Conservation (phyloP, 2,797 vertebrate genomes). For the Silurus aristotelis region DNA sequence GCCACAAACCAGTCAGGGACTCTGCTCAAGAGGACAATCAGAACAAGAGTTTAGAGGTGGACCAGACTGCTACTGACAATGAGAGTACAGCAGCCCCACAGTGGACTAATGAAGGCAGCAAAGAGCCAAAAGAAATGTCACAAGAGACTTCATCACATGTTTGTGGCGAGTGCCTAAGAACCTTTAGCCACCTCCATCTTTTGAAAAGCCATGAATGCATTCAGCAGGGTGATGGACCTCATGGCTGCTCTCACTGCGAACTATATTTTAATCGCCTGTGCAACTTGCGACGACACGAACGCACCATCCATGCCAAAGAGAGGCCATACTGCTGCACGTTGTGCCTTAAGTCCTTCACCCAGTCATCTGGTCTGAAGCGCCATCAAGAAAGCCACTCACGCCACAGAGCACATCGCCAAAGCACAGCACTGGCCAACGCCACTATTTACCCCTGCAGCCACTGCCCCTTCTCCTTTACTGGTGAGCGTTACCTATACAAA, state of each 20-base stretch:
- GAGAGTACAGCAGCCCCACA: slow-evolving; percentile 20
- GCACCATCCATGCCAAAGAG: slow-evolving; percentile 59
- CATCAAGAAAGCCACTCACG: slow-evolving; percentile 72
- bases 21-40: slow-evolving; percentile 20
- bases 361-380: slow-evolving; percentile 69
- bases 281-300: slow-evolving; percentile 72
- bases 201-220: slow-evolving; percentile 70
- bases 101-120: slow-evolving; percentile 8
- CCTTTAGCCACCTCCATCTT: slow-evolving; percentile 61
- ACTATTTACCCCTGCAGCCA: slow-evolving; percentile 68
- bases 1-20: slow-evolving; percentile 14
- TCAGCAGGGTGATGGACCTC: slow-evolving; percentile 49
- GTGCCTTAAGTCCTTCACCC: slow-evolving; percentile 71
- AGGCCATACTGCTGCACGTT: slow-evolving; percentile 66
- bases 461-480: slow-evolving; percentile 79
- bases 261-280: slow-evolving; percentile 67
- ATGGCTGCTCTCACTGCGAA: slow-evolving; percentile 68
- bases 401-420: slow-evolving; percentile 54
- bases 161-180: slow-evolving; percentile 69
- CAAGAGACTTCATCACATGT: slow-evolving; percentile 59
- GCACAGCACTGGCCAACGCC: slow-evolving; percentile 24
- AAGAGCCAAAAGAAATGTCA: slow-evolving; percentile 29
- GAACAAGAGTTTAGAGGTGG: slow-evolving; percentile 5
- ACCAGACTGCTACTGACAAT: slow-evolving; percentile 40
- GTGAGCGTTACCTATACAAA: slow-evolving; percentile 75